These are phyloP conservation scores for Heloderma charlesbogerti DNA, from an alignment of 2,113 vertebrate genomes.

Conservation along the genomic window DNA sequence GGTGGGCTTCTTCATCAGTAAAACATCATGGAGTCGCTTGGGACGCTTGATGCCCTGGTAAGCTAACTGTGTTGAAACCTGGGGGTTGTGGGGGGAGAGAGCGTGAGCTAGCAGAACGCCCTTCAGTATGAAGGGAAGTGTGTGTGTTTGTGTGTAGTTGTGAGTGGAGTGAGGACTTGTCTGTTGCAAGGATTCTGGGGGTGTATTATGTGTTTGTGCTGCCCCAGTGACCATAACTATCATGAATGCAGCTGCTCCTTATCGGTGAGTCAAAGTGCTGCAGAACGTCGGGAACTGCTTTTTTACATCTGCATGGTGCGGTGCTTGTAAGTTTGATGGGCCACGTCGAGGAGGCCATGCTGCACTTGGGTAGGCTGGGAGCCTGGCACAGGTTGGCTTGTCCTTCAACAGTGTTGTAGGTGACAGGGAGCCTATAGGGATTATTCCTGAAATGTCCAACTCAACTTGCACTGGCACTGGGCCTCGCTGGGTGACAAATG, in stretches of 20 bases:
- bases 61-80: conserved; percentile 44
- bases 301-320: not conserved
- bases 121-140: too few relatives aligned
- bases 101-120: too few relatives aligned
- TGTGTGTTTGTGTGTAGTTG: not conserved
- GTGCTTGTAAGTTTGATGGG: not conserved
- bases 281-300: not conserved
- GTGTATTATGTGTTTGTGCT: not conserved
- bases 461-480: too few relatives aligned
- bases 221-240: not conserved
- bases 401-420: not conserved
- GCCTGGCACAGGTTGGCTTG: not conserved
- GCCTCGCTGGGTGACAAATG: too few relatives aligned
- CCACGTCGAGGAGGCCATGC: not conserved
- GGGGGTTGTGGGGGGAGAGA: not conserved
- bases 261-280: too few relatives aligned
- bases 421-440: not conserved
- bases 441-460: not conserved
- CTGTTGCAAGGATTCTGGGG: not conserved
- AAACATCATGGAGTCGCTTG: conserved; percentile 85
- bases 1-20: conserved; percentile 94
- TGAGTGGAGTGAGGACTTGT: not conserved
- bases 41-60: conserved; percentile 97
- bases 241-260: not conserved
- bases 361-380: not conserved